phyloP scores from a whole-genome alignment of 2,113 vertebrate species.

The Fulmarus glacialis region DNA sequence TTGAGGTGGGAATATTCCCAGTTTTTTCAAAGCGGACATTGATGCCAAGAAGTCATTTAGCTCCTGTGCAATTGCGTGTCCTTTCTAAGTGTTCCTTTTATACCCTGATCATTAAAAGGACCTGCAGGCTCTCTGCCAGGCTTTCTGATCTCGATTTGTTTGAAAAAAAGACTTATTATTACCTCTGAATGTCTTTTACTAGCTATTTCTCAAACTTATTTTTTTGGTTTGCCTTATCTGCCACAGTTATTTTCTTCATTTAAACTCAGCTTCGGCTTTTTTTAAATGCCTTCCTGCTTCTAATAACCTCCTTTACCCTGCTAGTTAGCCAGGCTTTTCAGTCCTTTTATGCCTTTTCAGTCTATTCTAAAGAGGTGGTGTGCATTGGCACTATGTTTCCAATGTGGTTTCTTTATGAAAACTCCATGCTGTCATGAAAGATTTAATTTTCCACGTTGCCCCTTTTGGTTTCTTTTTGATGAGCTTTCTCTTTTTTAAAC shows the following conservation, averaged over 20 bases:
- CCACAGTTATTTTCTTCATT: constrained; percentile 33
- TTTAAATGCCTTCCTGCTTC: neutral
- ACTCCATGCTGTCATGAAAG: neutral
- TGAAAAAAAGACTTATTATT: neutral
- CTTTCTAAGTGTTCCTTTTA: constrained; percentile 1
- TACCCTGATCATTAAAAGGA: constrained; percentile 24
- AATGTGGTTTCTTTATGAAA: neutral
- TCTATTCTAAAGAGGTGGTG: neutral
- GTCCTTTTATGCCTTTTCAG: neutral
- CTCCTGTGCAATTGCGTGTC: neutral
- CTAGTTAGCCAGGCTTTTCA: constrained; percentile 6
- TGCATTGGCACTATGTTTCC: neutral
- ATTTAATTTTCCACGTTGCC: neutral
- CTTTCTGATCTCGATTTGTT: constrained; percentile 15
- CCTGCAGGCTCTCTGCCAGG: neutral
- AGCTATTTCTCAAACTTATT: neutral
- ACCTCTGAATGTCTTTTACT: neutral
- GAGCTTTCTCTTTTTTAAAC: neutral
- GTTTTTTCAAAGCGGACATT: neutral
- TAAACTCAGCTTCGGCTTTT: neutral
- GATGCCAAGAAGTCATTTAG: constrained; percentile 12
- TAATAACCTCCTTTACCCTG: constrained; percentile 17
- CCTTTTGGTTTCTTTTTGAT: neutral
- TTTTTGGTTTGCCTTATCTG: neutral
- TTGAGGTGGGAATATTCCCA: neutral